Evolutionary conservation across 2,797 vertebrate species (phyloP).

Genomic region (Champsocephalus esox): DNA sequence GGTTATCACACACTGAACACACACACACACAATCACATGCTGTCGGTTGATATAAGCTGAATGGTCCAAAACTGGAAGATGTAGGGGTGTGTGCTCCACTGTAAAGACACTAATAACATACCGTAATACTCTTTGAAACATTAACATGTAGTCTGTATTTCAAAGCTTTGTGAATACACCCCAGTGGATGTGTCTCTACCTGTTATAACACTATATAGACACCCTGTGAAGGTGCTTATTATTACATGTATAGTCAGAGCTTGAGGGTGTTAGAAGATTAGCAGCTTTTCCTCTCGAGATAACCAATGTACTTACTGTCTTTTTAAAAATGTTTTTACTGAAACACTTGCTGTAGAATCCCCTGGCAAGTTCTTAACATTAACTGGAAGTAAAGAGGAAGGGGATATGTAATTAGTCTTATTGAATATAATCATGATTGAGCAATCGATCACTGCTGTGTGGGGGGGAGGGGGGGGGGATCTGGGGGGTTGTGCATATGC

Average conservation of each 20-base stretch:
- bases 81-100: conserved; percentile 66
- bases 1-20: conserved; percentile 29
- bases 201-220: conserved; percentile 72
- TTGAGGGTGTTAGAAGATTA: conserved; percentile 67
- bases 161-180: conserved; percentile 68
- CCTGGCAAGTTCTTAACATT: conserved; percentile 62
- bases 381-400: conserved; percentile 48
- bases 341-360: conserved; percentile 63
- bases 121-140: conserved; percentile 56
- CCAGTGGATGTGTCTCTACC: conserved; percentile 63
- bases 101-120: conserved; percentile 61
- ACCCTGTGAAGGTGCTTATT: conserved; percentile 60
- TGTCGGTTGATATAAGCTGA: conserved; percentile 69
- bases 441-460: conserved; percentile 58
- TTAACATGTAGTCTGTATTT: conserved; percentile 51
- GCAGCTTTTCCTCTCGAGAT: conserved; percentile 70
- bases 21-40: conserved; percentile 57
- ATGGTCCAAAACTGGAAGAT: conserved; percentile 72
- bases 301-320: conserved; percentile 64
- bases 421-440: conserved; percentile 51
- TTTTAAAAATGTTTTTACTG: conserved; percentile 80
- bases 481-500: conserved; percentile 42
- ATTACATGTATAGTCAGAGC: conserved; percentile 68
- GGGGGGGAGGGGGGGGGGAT: background rate
- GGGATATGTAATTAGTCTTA: conserved; percentile 54